phyloP scores from a whole-genome alignment of 2,797 vertebrate species.

The Carduelis carduelis region DNA sequence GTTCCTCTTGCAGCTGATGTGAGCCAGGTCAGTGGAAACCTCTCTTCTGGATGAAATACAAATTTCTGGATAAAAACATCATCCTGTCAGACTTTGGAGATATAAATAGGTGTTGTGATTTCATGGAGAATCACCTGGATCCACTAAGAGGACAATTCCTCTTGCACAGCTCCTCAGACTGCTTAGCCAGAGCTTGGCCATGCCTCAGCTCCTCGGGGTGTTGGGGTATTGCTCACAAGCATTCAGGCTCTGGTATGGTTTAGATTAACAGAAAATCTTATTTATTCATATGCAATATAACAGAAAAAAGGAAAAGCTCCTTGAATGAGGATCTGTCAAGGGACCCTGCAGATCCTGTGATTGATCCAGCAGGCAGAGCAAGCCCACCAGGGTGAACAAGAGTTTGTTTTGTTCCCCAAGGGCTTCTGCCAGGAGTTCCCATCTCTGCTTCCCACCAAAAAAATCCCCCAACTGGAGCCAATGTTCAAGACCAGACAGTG shows the following conservation, averaged over 20 bases:
- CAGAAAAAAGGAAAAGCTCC: background rate
- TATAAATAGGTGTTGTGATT: background rate
- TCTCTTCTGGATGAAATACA: background rate
- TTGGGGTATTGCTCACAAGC: background rate
- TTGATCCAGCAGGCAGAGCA: background rate
- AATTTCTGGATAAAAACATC: background rate
- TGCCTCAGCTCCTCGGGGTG: background rate
- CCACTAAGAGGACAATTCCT: background rate
- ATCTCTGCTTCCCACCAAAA: background rate
- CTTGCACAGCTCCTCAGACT: background rate
- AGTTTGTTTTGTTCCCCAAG: background rate
- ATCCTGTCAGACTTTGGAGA: background rate
- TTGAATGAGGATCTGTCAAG: background rate
- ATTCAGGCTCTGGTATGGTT: background rate
- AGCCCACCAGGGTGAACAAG: background rate
- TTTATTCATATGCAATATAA: background rate
- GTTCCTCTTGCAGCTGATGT: background rate
- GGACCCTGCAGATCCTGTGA: background rate
- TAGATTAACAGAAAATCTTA: background rate
- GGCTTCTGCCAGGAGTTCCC: background rate
- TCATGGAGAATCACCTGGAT: background rate
- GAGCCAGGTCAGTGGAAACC: background rate
- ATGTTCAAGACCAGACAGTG: background rate
- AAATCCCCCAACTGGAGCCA: fast-evolving
- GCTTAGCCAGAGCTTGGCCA: background rate